Conservation (phyloP, 2,888 invertebrate genomes). For the Lissocephala sabroskyi region DNA sequence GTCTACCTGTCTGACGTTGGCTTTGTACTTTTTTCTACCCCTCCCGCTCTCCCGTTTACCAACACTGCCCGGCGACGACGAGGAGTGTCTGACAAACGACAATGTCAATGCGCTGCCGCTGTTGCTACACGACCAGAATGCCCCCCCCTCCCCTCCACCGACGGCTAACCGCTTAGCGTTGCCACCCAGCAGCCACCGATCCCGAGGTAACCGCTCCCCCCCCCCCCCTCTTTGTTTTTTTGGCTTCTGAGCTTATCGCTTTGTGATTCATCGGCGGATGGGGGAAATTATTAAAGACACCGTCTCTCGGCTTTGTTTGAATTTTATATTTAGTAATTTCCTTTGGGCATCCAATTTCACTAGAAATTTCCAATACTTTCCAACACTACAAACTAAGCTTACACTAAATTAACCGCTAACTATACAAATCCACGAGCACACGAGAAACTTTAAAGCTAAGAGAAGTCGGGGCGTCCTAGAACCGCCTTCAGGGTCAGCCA, state of each 20-base stretch:
- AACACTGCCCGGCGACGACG: constrained; percentile 16
- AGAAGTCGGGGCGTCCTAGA: too few relatives aligned
- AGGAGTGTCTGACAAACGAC: constrained; percentile 48
- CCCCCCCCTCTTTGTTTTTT: constrained; percentile 12
- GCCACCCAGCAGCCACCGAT: constrained; percentile 3
- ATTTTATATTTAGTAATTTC: not conserved
- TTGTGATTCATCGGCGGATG: constrained; percentile 51
- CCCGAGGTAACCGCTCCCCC: too few relatives aligned
- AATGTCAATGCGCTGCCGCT: constrained; percentile 56
- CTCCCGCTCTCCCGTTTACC: too few relatives aligned
- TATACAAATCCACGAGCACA: constrained; percentile 13
- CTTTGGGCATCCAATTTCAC: too few relatives aligned
- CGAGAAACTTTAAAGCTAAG: too few relatives aligned
- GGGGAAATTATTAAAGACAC: constrained; percentile 22
- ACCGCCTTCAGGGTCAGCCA: too few relatives aligned
- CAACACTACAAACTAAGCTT: constrained; percentile 12
- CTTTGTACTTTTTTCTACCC: constrained; percentile 36
- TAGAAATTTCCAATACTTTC: too few relatives aligned
- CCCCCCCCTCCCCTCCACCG: constrained; percentile 7
- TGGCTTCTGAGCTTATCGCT: constrained; percentile 16
- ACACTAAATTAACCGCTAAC: constrained; percentile 44
- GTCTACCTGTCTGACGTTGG: constrained; percentile 46
- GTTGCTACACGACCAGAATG: constrained; percentile 41
- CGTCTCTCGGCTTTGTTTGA: not conserved
- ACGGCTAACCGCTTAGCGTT: constrained; percentile 8